Evolutionary conservation across 2,797 vertebrate genomes (phyloP), one percentile per base, ranked within the genome.

Genomic region (Rhynchotus rufescens): DNA sequence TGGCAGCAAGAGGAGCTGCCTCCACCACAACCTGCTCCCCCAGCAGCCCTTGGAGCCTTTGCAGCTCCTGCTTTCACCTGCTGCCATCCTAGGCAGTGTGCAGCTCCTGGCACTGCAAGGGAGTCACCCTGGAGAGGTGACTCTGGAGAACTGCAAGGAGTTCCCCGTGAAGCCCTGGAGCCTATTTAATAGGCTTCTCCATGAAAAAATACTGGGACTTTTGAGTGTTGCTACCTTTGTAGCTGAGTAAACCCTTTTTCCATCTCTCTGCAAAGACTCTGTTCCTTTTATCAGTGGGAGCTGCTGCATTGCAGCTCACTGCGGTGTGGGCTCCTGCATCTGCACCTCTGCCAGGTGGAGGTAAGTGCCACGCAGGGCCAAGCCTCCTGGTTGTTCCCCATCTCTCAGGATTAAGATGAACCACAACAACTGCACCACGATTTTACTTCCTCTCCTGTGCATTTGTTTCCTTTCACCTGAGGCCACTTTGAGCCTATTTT

Each of bases 21-120:
- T 17, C 23, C n/a, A 30, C 25, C 19, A 16, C 11, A 32, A n/a
- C 16, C 12, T 20, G 21, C 3, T 30, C 8, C 12, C 25, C 19
- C 26, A 22, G 64, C 60, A 57, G 38, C 19, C 40, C 36, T n/a
- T 19, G 12, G 59, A 52, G 49, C 54, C 32, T 59, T 80, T n/a
- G 11, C 23, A 66, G 62, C 56, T 83, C 38, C 49, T 13, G 1
- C 40, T 57, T 22, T 28, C 20, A 12, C 26, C 28, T 44, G 12
- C 22, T 34, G 30, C 66, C 1, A 0, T 32, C 32, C 66, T 79
- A 69, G 72, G 30, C 1, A 2, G n/a, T 5, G 5, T 34, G 19
- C 75, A 73, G 36, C 32, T 32, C 30, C 45, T 21, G 22, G 20
- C 11, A 4, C 67, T 65, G 12, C 34, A 21, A 44, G 30, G 36